Evolutionary conservation across 2,113 vertebrate species (phyloP).

Genomic region (Rhineura floridana): DNA sequence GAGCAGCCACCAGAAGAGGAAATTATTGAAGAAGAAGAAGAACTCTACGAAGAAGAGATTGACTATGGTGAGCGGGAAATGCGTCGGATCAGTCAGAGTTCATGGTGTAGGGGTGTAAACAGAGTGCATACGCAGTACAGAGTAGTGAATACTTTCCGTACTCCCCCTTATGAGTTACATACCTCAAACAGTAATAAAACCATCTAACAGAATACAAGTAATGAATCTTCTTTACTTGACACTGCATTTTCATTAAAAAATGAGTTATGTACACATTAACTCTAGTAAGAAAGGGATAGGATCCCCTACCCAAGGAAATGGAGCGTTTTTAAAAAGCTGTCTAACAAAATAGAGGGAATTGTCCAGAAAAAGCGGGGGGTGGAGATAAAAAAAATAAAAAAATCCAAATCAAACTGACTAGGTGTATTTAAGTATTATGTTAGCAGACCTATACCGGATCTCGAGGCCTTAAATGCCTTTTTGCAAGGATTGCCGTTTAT

Average conservation of each 20-base stretch:
- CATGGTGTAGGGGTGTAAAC: neutral
- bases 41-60: neutral
- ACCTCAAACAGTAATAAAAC: neutral
- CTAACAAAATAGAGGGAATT: neutral
- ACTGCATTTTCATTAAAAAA: neutral
- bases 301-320: neutral
- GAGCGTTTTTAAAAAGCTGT: neutral
- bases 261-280: neutral
- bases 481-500: neutral
- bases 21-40: neutral
- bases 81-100: neutral
- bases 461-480: slow-evolving; percentile 4
- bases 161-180: neutral
- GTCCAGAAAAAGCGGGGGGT: neutral
- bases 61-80: slow-evolving; percentile 4
- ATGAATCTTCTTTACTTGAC: neutral
- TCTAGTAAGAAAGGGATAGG: neutral
- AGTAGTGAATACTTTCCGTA: neutral
- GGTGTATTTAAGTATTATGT: slow-evolving; percentile 8
- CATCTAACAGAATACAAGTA: neutral
- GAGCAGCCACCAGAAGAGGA: neutral
- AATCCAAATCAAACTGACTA: neutral
- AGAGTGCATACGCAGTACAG: neutral
- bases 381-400: neutral
- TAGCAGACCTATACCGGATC: slow-evolving; percentile 9